Evolutionary conservation across 2,888 invertebrate genomes (phyloP), one percentile per base, ranked within the genome.

Genomic region (Electrophaes corylata): DNA sequence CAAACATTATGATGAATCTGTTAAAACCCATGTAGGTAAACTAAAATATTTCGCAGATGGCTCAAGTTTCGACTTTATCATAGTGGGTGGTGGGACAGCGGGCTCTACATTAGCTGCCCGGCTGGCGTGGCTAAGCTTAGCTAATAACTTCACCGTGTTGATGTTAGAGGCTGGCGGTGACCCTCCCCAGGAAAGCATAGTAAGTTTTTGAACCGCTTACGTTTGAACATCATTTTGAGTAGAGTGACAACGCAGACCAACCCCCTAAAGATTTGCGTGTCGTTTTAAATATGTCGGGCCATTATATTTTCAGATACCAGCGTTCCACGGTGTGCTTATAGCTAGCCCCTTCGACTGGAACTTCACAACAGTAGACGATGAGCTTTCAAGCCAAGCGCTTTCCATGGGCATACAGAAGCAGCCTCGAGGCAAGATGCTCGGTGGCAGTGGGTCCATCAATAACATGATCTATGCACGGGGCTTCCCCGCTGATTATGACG

Each of bases 381-480:
- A 71, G 1, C 55, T 59, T 33, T 72, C 86, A 0, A 82, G 89
- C 41, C 88, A 86, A 55, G 80, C 79, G 0, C 69, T 88, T 23
- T 56, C 46, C 1, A 73, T 63, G 1, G 85, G 86, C 3, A 70
- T 67, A 0, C 81, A 86, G 71, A 67, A 67, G 18, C 88, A 86
- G 60, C 87, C 86, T 0, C 81, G 89, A 0, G 89, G 87, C 11
- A 81, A 67, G 64, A 78, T 88, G 81, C 75, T 91, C 6, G 89
- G 89, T 0, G 89, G 90, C 39, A 81, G 73, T 59, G 88, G 88
- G 37, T 84, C 88, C 20, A 65, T 88, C 54, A 88, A 87, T 57
- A 84, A 84, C 70, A 88, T 89, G 88, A 75, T 90, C 8, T 89
- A 90, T 66, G 69, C 88, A 1, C 73, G 90, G 3, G 90, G 90